Percentiles rank a stretch among this genome's conserved stretches.
These are phyloP conservation scores for Ictalurus furcatus DNA, from an alignment of 2,113 vertebrate genomes.

Conservation along the genomic window DNA sequence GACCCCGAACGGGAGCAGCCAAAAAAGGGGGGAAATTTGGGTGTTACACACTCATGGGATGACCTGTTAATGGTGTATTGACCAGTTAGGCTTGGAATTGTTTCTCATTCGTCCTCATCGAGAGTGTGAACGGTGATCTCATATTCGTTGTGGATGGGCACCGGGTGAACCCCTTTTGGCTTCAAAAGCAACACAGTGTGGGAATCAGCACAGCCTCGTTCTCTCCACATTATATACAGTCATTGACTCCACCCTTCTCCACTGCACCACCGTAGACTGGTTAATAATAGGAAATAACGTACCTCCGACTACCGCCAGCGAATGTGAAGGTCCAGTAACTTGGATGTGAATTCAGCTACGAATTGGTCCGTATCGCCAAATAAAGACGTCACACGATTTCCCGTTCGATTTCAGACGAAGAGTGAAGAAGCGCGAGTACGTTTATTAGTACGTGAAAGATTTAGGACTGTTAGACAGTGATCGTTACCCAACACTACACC, in stretches of 20 bases:
- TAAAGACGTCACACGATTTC: neutral
- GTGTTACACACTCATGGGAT: neutral
- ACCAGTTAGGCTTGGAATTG: neutral
- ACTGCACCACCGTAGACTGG: neutral
- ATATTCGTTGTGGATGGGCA: neutral
- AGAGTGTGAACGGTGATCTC: neutral
- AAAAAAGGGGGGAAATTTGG: no score
- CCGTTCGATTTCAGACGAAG: neutral
- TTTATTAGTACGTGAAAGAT: neutral
- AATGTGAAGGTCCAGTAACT: neutral
- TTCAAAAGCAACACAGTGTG: neutral
- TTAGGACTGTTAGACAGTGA: neutral
- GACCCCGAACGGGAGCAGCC: no score
- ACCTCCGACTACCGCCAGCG: neutral
- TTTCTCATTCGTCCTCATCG: neutral
- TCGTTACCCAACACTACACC: neutral
- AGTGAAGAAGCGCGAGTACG: neutral
- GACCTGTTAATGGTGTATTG: neutral
- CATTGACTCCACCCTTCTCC: neutral
- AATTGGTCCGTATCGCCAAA: neutral
- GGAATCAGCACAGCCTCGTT: neutral
- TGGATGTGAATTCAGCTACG: neutral
- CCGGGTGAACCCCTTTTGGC: neutral
- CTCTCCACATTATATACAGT: neutral
- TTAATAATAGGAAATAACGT: neutral